Base-by-base conservation (phyloP, 92 coral and sea anemone genomes). In the Bergia sp. region DNA sequence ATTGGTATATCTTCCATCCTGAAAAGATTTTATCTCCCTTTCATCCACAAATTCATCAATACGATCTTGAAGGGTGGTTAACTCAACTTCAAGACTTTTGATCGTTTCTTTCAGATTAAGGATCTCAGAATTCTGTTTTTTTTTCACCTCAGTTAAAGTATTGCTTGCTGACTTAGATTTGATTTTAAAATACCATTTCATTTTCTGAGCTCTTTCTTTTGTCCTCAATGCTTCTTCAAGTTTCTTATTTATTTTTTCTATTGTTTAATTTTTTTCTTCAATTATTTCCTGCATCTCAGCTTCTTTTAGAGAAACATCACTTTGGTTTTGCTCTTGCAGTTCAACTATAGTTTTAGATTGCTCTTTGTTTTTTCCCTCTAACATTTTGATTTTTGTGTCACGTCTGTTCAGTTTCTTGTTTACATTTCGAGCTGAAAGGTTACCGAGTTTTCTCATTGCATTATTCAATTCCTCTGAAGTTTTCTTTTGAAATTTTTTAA, bases 1-100 rank as follows among this genome's bases (percentile, higher is more conserved):
- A 73, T 82, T 55, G 5, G 86, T 67, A 65, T 88, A 88, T 80
- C 45, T 81, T 2, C 91, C 91, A 88, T 72, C 67, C 41, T 76
- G 73, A 82, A 89, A 89, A 10, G 88, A 83, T 50, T 82, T 89
- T 18, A 83, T 79, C 7, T 65, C 76, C 58, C 40, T 47, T 40
- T 64, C 12, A 55, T 77, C 18, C 76, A 78, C 39, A 87, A 80
- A 87, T 12, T 57, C 76, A 20, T 82, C 5, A 82, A 82, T 82
- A 40, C 40, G 47, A 13, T 65, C 57, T 40, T 82, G 39, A 41
- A 88, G 78, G 71, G 65, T n/a, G 7, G 65, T 80, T 47, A 3
- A 47, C 7, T 47, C 53, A 47, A 47, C 53, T 84, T 67, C 55
- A 16, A 37, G 72, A 13, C 7, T 13, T 13, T 38, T 64, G 23